phyloP scores from a whole-genome alignment of 1,140 invertebrate genomes.

The Brachystomella parvula region DNA sequence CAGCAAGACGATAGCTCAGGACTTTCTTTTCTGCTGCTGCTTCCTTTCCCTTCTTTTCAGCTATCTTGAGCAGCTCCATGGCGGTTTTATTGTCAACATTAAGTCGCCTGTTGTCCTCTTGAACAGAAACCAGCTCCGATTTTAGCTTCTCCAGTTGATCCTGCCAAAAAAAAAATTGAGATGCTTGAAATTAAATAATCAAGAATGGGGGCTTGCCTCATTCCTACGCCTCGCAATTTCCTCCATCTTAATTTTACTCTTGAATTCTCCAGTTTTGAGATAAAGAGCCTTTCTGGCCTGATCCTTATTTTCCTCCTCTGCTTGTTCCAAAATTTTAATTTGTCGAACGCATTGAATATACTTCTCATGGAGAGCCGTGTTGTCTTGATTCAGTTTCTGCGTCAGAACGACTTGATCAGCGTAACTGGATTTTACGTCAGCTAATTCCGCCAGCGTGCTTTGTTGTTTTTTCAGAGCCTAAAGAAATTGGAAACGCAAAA shows the following conservation, averaged over 20 bases:
- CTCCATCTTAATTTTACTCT: not conserved
- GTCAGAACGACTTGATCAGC: not conserved
- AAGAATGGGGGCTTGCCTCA: not conserved
- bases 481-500: not conserved
- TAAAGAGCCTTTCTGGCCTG: slow-evolving; percentile 9
- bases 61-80: not conserved
- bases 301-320: slow-evolving; percentile 62
- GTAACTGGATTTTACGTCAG: not conserved
- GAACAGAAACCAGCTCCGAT: not conserved
- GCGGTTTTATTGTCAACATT: not conserved
- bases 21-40: not conserved
- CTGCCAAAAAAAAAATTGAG: not conserved
- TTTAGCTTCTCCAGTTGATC: not conserved
- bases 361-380: slow-evolving; percentile 28
- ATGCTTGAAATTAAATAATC: not conserved
- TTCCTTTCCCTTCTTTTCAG: not conserved
- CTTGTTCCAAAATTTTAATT: slow-evolving; percentile 20
- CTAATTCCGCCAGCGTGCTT: not conserved
- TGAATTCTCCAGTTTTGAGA: not conserved
- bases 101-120: not conserved
- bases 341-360: not conserved
- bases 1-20: not conserved
- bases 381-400: not conserved
- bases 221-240: not conserved
- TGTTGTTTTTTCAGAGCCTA: not conserved